Conservation (phyloP, 2,888 invertebrate species). For the Rhamphomyia laevipes region DNA sequence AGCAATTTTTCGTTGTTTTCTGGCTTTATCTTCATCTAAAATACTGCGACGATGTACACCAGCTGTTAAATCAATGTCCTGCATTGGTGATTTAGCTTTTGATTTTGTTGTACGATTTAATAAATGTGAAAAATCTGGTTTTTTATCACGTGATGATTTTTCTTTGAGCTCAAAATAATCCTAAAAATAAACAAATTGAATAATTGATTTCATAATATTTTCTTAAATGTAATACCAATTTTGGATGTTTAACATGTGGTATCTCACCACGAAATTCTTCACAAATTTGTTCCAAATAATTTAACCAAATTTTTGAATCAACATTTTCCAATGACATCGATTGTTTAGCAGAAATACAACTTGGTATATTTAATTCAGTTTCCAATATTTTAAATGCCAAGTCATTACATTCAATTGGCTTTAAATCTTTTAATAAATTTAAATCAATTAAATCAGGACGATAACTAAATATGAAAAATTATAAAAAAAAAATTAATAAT, state of each 20-base stretch:
- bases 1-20: slow-evolving; percentile 31
- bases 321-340: slow-evolving; percentile 34
- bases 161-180: slow-evolving; percentile 38
- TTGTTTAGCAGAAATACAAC: slow-evolving; percentile 66
- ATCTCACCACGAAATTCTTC: slow-evolving; percentile 85
- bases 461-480: slow-evolving; percentile 49
- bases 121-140: slow-evolving; percentile 33
- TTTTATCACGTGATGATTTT: slow-evolving; percentile 32
- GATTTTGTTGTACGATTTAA: slow-evolving; percentile 27
- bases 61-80: slow-evolving; percentile 30
- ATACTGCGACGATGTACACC: slow-evolving; percentile 29
- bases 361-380: slow-evolving; percentile 63
- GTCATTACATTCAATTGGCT: slow-evolving; percentile 58
- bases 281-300: slow-evolving; percentile 81
- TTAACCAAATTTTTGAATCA: slow-evolving; percentile 43
- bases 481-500: background rate
- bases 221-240: slow-evolving; percentile 42
- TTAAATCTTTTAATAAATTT: slow-evolving; percentile 49
- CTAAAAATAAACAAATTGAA: slow-evolving; percentile 19
- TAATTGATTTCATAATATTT: background rate
- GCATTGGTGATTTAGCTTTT: slow-evolving; percentile 33
- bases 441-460: slow-evolving; percentile 81
- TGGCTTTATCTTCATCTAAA: slow-evolving; percentile 33
- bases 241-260: slow-evolving; percentile 65
- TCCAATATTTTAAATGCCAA: slow-evolving; percentile 78